phyloP scores from a whole-genome alignment of 2,797 vertebrate species.

The Sternarchorhynchus goeldii region DNA sequence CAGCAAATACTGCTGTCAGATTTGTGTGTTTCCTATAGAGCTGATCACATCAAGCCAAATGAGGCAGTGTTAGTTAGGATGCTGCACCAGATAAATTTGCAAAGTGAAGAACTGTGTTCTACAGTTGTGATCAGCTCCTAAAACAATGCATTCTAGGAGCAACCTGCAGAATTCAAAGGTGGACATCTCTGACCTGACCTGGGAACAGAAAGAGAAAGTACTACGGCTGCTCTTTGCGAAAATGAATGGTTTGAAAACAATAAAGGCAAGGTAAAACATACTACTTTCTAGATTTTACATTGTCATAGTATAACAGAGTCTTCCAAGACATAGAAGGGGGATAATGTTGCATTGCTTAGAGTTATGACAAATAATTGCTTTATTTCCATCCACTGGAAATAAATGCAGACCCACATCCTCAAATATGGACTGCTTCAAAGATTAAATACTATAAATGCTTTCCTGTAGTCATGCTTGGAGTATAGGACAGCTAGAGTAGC shows the following conservation, averaged over 20 bases:
- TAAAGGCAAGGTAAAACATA: conserved; percentile 70
- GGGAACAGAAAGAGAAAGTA: conserved; percentile 90
- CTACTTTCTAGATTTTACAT: background rate
- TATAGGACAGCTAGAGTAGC: conserved; percentile 24
- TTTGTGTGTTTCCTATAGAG: background rate
- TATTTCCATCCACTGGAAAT: background rate
- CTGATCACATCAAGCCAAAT: background rate
- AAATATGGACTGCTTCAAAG: conserved; percentile 9
- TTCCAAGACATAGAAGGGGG: background rate
- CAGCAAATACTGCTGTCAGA: background rate
- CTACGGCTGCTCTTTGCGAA: conserved; percentile 86
- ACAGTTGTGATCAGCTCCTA: background rate
- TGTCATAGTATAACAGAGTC: too few species aligned
- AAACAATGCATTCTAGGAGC: conserved; percentile 70
- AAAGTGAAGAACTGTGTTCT: background rate
- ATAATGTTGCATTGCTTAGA: background rate
- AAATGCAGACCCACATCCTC: conserved; percentile 16
- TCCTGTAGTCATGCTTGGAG: conserved; percentile 8
- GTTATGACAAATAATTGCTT: background rate
- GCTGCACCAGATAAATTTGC: background rate
- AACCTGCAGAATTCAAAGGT: conserved; percentile 73
- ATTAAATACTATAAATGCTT: conserved; percentile 18
- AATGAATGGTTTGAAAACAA: conserved; percentile 80
- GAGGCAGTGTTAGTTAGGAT: background rate
- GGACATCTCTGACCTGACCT: conserved; percentile 84